phyloP scores from a whole-genome alignment of 2,113 vertebrate species.

The Stegostoma tigrinum region DNA sequence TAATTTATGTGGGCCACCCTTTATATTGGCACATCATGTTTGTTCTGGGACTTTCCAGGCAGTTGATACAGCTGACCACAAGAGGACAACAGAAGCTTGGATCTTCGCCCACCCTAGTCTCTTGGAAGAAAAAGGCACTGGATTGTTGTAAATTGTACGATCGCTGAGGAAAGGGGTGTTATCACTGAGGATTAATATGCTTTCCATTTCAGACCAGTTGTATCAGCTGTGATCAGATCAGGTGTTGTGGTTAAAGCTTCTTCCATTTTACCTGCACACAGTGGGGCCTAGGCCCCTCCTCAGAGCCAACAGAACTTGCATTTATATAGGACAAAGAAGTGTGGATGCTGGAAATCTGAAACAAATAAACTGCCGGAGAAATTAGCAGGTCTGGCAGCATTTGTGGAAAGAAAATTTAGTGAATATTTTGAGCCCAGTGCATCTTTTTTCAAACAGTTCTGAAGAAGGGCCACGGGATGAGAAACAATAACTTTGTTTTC shows the following conservation, averaged over 20 bases:
- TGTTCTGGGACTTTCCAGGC: not conserved
- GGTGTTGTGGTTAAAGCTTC: not conserved
- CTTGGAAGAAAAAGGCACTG: not conserved
- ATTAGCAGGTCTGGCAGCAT: too few relatives aligned
- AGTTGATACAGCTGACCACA: conserved; percentile 27
- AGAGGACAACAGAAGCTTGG: conserved; percentile 29
- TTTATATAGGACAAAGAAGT: not conserved
- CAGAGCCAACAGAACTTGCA: not conserved
- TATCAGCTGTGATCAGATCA: not conserved
- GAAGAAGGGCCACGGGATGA: too few relatives aligned
- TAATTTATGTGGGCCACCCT: not conserved
- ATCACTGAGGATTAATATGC: not conserved
- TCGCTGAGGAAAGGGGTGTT: not conserved
- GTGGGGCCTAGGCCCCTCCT: not conserved
- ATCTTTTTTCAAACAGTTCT: too few relatives aligned
- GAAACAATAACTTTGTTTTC: too few relatives aligned
- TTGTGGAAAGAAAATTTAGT: too few relatives aligned
- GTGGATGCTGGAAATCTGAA: too few relatives aligned
- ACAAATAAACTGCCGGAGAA: too few relatives aligned
- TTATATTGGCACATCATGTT: not conserved
- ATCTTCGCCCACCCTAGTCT: not conserved
- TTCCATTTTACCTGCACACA: not conserved
- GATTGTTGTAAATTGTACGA: not conserved
- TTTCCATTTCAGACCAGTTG: not conserved
- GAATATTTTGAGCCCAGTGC: too few relatives aligned